phyloP scores from a whole-genome alignment of 2,113 vertebrate genomes.

The Coturnix japonica region DNA sequence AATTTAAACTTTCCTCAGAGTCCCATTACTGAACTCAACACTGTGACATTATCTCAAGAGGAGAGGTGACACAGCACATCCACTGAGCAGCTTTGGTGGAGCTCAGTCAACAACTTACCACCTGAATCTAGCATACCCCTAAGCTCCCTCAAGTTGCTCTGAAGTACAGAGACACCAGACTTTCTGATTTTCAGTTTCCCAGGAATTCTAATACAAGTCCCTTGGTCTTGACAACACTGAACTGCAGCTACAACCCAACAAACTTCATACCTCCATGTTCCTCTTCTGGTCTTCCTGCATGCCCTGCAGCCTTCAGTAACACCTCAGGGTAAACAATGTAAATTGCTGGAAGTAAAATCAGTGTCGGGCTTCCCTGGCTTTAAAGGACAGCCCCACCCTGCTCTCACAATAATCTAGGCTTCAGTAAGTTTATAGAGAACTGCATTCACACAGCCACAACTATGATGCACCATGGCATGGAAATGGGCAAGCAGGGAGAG shows the following conservation, averaged over 20 bases:
- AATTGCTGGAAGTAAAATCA: not conserved
- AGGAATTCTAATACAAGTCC: not conserved
- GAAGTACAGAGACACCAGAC: not conserved
- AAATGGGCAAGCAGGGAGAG: not conserved
- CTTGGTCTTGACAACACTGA: not conserved
- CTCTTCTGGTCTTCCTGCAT: accelerated
- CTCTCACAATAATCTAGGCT: not conserved
- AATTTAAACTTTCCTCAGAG: conserved; percentile 7
- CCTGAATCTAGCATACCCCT: not conserved
- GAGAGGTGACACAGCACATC: not conserved
- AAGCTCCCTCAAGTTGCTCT: not conserved
- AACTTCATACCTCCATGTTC: not conserved
- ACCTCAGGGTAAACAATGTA: not conserved
- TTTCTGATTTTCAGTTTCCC: not conserved
- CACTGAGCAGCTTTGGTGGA: not conserved
- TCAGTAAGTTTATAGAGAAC: not conserved
- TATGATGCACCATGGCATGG: not conserved
- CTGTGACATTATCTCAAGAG: not conserved
- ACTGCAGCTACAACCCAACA: not conserved
- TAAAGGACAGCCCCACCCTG: not conserved
- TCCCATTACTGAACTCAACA: not conserved
- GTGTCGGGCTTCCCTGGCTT: not conserved
- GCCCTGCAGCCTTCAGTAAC: not conserved
- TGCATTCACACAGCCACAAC: not conserved
- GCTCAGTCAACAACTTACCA: not conserved